These are phyloP conservation scores for Phthorimaea operculella DNA, from an alignment of 1,140 invertebrate species.

Conservation along the genomic window DNA sequence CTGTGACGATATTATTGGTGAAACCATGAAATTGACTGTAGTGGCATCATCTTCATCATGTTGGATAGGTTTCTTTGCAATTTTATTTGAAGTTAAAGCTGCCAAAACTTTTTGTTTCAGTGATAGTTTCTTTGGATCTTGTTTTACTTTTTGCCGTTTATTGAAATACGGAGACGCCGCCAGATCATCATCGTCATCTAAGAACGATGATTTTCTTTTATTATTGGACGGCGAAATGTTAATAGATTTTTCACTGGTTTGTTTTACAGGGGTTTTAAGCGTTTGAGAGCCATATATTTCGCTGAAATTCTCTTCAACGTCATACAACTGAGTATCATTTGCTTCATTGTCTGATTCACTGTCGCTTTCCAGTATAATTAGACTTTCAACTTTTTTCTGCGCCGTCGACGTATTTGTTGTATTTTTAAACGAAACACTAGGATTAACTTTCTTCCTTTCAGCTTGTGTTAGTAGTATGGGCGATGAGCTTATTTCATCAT, in stretches of 20 bases:
- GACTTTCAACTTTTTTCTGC: constrained; percentile 21
- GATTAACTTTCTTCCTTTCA: constrained; percentile 26
- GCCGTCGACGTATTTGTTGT: constrained; percentile 7
- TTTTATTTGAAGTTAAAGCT: constrained; percentile 27
- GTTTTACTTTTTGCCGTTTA: constrained; percentile 44
- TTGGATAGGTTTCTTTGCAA: constrained; percentile 19
- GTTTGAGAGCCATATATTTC: not conserved
- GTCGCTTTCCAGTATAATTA: constrained; percentile 44
- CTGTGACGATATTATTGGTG: constrained; percentile 25
- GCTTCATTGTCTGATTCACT: constrained; percentile 39
- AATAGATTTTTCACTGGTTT: not conserved
- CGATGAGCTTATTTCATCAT: constrained; percentile 32
- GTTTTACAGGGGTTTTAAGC: not conserved
- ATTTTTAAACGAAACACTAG: constrained; percentile 6
- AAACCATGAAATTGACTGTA: constrained; percentile 18
- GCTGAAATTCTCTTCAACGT: constrained; percentile 10
- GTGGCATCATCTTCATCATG: constrained; percentile 15
- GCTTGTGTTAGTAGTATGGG: constrained; percentile 49
- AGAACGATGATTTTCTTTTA: constrained; percentile 35
- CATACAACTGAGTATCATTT: constrained; percentile 27
- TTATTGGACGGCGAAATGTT: constrained; percentile 5
- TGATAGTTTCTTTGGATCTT: constrained; percentile 22
- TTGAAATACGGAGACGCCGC: constrained; percentile 46
- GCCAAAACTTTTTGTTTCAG: constrained; percentile 46
- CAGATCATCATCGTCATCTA: constrained; percentile 25